Base-by-base conservation (phyloP, 2,113 vertebrate genomes). In the Orycteropus afer region DNA sequence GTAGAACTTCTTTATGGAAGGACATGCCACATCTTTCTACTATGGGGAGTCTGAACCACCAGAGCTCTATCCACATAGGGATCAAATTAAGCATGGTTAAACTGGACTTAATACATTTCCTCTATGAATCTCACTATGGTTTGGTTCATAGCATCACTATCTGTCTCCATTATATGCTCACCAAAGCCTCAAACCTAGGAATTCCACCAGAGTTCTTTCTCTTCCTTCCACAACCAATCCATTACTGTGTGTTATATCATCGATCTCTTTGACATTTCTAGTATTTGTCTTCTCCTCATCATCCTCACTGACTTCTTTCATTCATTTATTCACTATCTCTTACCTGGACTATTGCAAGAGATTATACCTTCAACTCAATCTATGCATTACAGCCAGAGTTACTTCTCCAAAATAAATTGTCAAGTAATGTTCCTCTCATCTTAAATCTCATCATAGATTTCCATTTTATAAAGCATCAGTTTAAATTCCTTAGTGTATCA, bases 371-470 rank as follows among this genome's bases (percentile, higher is more conserved):
- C 20, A 81, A 90, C 37, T 78, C 53, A 88, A 40, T 3, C 14
- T 65, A 14, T 9, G 23, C 57, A 4, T 76, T 74, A 22, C n/a
- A 79, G 37, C 40, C 32, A 81, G 67, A 79, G 42, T 90, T 73
- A 55, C 53, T 93, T 91, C 91, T 76, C 57, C 42, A 76, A 93
- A 93, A 94, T 37, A 91, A 83, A 59, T 18, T 8, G 37, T 84
- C 23, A 74, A 67, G n/a, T 83, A 7, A 15, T 67, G 23, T 55
- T 85, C 4, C 29, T 81, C 23, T 15, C 32, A 29, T 91, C 51
- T 74, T 74, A 57, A 84, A 57, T 53, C 17, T 11, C 22, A 76
- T 69, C 34, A 49, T 27, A 11, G 29, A 1, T 25, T 65, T 93
- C 47, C 2, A 13, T 32, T 90, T 95, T 37, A n/a, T 76, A 73